Evolutionary conservation across 2,797 vertebrate species (phyloP).

Genomic region (Gymnodraco acuticeps): DNA sequence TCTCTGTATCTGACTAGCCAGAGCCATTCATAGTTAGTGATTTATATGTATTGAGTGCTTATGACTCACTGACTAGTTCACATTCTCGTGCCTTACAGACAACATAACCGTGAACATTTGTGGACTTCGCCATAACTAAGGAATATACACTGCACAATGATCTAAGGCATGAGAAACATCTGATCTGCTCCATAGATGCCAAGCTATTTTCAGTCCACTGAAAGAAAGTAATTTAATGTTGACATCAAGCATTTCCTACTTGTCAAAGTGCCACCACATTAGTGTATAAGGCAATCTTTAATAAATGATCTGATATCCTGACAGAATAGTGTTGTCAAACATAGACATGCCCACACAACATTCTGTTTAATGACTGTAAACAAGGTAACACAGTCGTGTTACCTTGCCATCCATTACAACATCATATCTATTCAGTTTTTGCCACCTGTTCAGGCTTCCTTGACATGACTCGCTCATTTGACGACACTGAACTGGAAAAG

Average conservation of each 20-base stretch:
- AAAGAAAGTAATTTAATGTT: constrained; percentile 35
- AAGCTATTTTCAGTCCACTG: constrained; percentile 31
- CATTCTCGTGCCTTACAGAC: constrained; percentile 24
- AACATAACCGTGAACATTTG: constrained; percentile 14
- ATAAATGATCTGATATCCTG: constrained; percentile 23
- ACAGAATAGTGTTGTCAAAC: constrained; percentile 27
- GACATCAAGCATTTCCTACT: constrained; percentile 38
- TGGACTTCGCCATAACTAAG: constrained; percentile 34
- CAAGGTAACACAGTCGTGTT: constrained; percentile 3
- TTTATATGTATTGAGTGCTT: constrained; percentile 52
- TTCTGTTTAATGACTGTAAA: constrained; percentile 32
- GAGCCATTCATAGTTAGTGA: constrained; percentile 38
- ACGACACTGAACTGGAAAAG: constrained; percentile 31
- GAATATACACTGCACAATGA: constrained; percentile 32
- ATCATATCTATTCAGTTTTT: constrained; percentile 1
- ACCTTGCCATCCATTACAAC: constrained; percentile 7
- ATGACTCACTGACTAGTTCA: constrained; percentile 49
- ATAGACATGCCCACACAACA: background rate
- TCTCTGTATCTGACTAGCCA: constrained; percentile 10
- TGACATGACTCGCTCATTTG: constrained; percentile 20
- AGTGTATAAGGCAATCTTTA: constrained; percentile 4
- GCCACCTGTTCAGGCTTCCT: constrained; percentile 27
- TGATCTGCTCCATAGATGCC: constrained; percentile 36
- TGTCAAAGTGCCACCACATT: constrained; percentile 23
- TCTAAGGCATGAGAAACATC: constrained; percentile 44